Percentiles rank a stretch among this genome's conserved stretches.
phyloP scores from a whole-genome alignment of 1,140 invertebrate species.

The Drosophila malerkotliana region DNA sequence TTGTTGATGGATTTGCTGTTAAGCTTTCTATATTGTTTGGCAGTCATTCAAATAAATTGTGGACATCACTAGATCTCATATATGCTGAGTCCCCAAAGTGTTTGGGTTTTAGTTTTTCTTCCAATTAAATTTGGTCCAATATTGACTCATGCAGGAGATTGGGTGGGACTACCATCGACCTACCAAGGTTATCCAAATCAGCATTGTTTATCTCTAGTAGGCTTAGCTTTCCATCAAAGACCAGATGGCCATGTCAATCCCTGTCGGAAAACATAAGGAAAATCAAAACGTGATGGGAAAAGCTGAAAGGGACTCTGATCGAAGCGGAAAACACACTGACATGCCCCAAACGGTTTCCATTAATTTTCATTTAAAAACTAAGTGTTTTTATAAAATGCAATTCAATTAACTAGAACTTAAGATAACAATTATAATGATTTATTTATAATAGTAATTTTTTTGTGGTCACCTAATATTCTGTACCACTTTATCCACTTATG shows the following conservation, averaged over 20 bases:
- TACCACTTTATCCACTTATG: neutral
- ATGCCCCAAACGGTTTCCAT: neutral
- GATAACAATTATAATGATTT: neutral
- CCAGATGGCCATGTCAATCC: slow-evolving; percentile 21
- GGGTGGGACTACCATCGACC: slow-evolving; percentile 3
- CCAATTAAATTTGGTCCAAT: slow-evolving; percentile 33
- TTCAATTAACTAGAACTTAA: neutral
- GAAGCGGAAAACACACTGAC: neutral
- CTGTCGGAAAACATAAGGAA: slow-evolving; percentile 7
- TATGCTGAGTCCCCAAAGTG: neutral
- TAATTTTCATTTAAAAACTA: slow-evolving; percentile 1
- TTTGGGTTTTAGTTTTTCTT: neutral
- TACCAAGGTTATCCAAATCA: slow-evolving; percentile 14
- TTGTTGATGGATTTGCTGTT: slow-evolving; percentile 30
- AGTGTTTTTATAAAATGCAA: neutral
- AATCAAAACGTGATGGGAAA: slow-evolving; percentile 14
- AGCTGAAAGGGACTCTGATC: neutral
- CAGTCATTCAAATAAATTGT: slow-evolving; percentile 14
- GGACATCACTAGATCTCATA: neutral
- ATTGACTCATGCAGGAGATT: neutral
- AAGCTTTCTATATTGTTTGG: neutral
- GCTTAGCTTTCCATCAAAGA: slow-evolving; percentile 6
- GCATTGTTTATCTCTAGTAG: slow-evolving; percentile 11
- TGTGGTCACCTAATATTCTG: neutral
- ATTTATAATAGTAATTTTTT: neutral